These are phyloP conservation scores for Leptopterna dolabrata DNA, from an alignment of 2,888 invertebrate species.

Conservation along the genomic window DNA sequence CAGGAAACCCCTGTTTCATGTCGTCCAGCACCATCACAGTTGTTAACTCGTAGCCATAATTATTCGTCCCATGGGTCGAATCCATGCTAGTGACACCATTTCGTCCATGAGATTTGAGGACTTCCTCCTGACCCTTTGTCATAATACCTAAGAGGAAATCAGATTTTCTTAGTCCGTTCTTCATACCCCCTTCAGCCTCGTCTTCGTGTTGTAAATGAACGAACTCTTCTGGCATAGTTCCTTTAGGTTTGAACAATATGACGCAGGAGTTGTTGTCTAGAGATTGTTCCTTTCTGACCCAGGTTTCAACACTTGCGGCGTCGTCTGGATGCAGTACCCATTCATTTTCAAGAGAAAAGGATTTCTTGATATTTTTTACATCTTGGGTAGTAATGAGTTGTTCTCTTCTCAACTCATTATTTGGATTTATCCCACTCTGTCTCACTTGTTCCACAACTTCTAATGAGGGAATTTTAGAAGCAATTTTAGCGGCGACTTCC, in stretches of 20 bases:
- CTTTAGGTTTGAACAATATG: slow-evolving; percentile 12
- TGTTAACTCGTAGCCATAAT: slow-evolving; percentile 61
- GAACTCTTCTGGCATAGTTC: background rate
- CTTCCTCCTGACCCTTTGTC: slow-evolving; percentile 61
- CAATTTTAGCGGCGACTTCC: background rate
- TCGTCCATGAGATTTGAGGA: too few species aligned
- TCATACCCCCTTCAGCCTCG: background rate
- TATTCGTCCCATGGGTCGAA: slow-evolving; percentile 62
- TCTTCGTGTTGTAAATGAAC: background rate
- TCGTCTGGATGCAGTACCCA: background rate
- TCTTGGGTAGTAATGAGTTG: background rate
- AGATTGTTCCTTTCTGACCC: background rate
- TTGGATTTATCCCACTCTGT: background rate
- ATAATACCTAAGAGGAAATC: slow-evolving; percentile 64
- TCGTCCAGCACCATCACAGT: slow-evolving; percentile 62
- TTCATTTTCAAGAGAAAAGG: background rate
- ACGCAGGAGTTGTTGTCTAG: background rate
- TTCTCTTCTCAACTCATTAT: background rate
- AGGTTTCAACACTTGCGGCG: background rate
- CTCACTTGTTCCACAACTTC: background rate
- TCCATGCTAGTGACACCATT: slow-evolving; percentile 58
- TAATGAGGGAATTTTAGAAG: background rate
- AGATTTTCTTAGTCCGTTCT: slow-evolving; percentile 56
- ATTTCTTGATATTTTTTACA: background rate
- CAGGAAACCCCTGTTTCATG: slow-evolving; percentile 60